Conservation (phyloP, 2,888 invertebrate genomes). For the Cabera pusaria region DNA sequence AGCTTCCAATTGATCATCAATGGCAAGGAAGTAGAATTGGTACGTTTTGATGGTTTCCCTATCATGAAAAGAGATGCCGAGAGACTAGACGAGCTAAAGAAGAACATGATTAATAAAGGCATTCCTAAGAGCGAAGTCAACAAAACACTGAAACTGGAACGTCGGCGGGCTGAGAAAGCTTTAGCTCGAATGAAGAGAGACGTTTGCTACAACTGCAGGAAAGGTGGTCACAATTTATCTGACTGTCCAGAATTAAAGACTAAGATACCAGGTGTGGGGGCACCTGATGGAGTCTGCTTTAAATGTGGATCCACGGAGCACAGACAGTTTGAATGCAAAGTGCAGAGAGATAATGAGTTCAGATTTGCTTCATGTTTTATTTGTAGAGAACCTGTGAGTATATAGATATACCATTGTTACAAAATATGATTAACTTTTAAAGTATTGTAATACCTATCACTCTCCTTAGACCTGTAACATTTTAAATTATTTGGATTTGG, state of each 20-base stretch:
- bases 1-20: constrained; percentile 83
- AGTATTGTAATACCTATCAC: no score
- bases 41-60: constrained; percentile 88
- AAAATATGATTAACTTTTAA: no score
- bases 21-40: constrained; percentile 84
- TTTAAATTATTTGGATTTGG: no score
- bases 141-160: constrained; percentile 86
- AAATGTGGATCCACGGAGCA: constrained; percentile 96
- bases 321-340: constrained; percentile 88
- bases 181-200: constrained; percentile 86
- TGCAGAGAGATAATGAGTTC: constrained; percentile 85
- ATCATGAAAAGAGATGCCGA: constrained; percentile 88
- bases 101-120: constrained; percentile 86
- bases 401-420: no score
- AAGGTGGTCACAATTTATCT: constrained; percentile 90
- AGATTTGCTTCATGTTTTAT: constrained; percentile 95
- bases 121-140: constrained; percentile 87
- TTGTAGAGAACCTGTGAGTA: constrained; percentile 88
- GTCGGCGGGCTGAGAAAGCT: constrained; percentile 88
- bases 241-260: constrained; percentile 89
- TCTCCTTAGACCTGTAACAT: no score
- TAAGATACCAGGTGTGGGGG: constrained; percentile 71
- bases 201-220: constrained; percentile 90
- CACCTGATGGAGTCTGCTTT: constrained; percentile 89
- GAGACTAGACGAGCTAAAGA: constrained; percentile 83